Evolutionary conservation across 2,797 vertebrate species (phyloP), one percentile per base, ranked within the genome.

Genomic region (Cottoperca gobio): DNA sequence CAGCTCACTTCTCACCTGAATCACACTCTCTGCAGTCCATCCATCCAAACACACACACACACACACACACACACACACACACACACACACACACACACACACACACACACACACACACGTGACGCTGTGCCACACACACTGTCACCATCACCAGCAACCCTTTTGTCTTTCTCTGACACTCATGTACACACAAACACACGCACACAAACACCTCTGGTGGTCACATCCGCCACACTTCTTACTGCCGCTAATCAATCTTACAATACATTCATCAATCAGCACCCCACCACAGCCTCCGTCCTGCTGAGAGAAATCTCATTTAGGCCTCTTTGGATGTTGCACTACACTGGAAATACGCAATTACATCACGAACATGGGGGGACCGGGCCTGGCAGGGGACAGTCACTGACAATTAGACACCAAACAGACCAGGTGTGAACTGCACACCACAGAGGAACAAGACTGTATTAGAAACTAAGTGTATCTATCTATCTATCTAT

Each of bases 211-310:
- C 88, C 88, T 86, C 85, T 78, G 85, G 85, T 87, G 81, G 91
- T 77, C 89, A 81, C 78, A 91, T 90, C 86, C 87, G 86, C 88
- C 94, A 94, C 92, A 91, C 88, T 91, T 94, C 94, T 95, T 93
- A 85, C 93, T 94, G 94, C 92, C 90, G 95, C 95, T 97, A 96
- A 97, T 97, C 96, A 96, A 96, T 97, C 95, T 96, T 92, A 87
- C 85, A 83, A 90, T 87, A 87, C 91, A 91, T 93, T 94, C 92
- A 93, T 93, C 93, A n/a, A 93, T 87, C 85, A 86, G 89, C 85
- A 52, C 82, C 84, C 70, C 91, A 88, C 88, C 61, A 76, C 86
- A 79, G 81, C 82, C 88, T 82, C 83, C 37, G 71, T 89, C 93
- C 92, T 73, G 92, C 89, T 89, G 90, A 90, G 90, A 88, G 84